Evolutionary conservation across 2,797 vertebrate genomes (phyloP).

Genomic region (Sylvia borin): DNA sequence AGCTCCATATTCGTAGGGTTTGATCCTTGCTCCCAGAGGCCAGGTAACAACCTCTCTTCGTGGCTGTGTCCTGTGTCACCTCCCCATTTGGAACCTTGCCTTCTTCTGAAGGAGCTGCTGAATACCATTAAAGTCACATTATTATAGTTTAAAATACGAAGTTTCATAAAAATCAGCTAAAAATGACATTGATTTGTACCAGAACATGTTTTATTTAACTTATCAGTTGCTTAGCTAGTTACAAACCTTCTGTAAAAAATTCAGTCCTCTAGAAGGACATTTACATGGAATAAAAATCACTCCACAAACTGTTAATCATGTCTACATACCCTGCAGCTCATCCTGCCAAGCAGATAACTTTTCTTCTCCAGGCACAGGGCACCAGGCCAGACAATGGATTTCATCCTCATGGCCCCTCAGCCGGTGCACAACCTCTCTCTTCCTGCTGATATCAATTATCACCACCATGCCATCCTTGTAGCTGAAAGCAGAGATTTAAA

Average conservation of each 20-base stretch:
- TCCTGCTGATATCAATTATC: constrained; percentile 90
- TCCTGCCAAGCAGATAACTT: constrained; percentile 68
- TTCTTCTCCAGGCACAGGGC: constrained; percentile 82
- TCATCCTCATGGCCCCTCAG: constrained; percentile 95
- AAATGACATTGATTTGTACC: background rate
- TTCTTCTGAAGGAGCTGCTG: constrained; percentile 57
- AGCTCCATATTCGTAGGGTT: constrained; percentile 92
- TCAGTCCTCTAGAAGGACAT: background rate
- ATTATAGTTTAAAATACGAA: background rate
- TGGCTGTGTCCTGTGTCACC: constrained; percentile 42
- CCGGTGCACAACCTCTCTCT: constrained; percentile 87
- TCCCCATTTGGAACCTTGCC: constrained; percentile 66
- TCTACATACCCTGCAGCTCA: constrained; percentile 75
- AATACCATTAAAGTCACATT: background rate
- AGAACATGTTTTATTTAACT: background rate
- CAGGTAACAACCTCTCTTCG: constrained; percentile 81
- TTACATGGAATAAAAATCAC: background rate
- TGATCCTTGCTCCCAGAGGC: constrained; percentile 97
- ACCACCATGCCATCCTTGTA: constrained; percentile 97
- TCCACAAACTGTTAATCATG: background rate
- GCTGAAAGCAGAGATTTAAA: constrained; percentile 69
- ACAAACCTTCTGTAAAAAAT: background rate
- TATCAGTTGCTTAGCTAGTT: background rate
- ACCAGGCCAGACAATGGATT: constrained; percentile 94
- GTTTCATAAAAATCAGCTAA: background rate